phyloP scores from a whole-genome alignment of 2,888 invertebrate species.

The Macrosiphum euphorbiae region DNA sequence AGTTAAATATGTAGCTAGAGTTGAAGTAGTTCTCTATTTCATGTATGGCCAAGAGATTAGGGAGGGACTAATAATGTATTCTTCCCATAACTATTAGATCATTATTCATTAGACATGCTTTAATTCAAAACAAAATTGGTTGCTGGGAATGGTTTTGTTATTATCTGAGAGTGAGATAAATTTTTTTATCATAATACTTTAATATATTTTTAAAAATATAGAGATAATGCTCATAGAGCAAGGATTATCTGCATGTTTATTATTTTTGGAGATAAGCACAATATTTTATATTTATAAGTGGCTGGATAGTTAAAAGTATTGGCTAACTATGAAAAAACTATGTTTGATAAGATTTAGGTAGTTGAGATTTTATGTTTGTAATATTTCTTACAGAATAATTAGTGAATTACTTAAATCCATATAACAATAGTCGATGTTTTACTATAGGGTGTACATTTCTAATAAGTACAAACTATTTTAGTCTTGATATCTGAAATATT shows the following conservation, averaged over 20 bases:
- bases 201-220: background rate
- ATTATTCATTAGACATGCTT: background rate
- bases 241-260: background rate
- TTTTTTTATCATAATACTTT: background rate
- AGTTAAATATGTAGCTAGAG: no score
- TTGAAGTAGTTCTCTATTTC: background rate
- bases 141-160: background rate
- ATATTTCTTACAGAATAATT: background rate
- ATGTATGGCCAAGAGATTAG: background rate
- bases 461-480: no score
- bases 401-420: no score
- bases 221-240: background rate
- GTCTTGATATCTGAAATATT: no score
- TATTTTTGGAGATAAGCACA: background rate
- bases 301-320: background rate
- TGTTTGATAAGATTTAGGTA: background rate
- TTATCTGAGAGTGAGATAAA: background rate
- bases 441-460: no score
- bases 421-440: no score
- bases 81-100: background rate
- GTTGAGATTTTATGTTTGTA: background rate
- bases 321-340: background rate
- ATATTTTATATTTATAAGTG: background rate
- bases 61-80: background rate
- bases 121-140: background rate